Conservation (phyloP, 1,140 invertebrate genomes). For the Mactra quadrangularis region DNA sequence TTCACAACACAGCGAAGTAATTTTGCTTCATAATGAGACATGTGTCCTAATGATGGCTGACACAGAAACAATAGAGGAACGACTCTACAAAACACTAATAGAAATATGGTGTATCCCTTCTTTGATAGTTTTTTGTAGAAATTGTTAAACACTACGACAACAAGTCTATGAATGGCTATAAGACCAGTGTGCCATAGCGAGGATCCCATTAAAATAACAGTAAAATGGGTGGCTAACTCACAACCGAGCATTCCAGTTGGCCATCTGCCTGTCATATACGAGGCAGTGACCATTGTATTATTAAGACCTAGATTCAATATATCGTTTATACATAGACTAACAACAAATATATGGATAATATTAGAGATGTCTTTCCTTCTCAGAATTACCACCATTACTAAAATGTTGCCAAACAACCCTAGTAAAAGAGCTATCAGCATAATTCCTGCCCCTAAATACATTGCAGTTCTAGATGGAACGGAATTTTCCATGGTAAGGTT, state of each 20-base stretch:
- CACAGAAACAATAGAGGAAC: conserved; percentile 80
- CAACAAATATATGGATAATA: conserved; percentile 82
- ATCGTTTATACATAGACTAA: conserved; percentile 83
- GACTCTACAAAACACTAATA: conserved; percentile 78
- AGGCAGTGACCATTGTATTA: conserved; percentile 81
- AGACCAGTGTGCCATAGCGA: conserved; percentile 83
- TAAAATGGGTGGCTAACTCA: conserved; percentile 80
- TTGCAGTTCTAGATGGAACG: conserved; percentile 70
- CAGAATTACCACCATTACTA: conserved; percentile 74
- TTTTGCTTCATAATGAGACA: conserved; percentile 81
- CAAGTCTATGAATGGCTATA: conserved; percentile 82
- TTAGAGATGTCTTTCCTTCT: conserved; percentile 77
- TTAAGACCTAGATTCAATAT: conserved; percentile 82
- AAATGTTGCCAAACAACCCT: conserved; percentile 78
- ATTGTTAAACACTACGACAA: conserved; percentile 82
- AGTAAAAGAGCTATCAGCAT: conserved; percentile 76
- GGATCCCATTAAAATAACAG: conserved; percentile 80
- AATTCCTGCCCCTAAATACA: conserved; percentile 75
- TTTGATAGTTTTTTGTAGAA: conserved; percentile 82
- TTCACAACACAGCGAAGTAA: conserved; percentile 81
- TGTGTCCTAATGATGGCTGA: conserved; percentile 79
- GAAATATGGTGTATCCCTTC: conserved; percentile 79
- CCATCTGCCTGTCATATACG: conserved; percentile 80
- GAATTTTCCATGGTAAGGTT: conserved; percentile 3
- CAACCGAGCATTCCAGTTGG: conserved; percentile 77